A percentile compares a stretch with the other conserved stretches of the same genome.
These are phyloP conservation scores for Phrynocephalus vlangalii DNA, from an alignment of 2,797 vertebrate genomes.

Conservation along the genomic window DNA sequence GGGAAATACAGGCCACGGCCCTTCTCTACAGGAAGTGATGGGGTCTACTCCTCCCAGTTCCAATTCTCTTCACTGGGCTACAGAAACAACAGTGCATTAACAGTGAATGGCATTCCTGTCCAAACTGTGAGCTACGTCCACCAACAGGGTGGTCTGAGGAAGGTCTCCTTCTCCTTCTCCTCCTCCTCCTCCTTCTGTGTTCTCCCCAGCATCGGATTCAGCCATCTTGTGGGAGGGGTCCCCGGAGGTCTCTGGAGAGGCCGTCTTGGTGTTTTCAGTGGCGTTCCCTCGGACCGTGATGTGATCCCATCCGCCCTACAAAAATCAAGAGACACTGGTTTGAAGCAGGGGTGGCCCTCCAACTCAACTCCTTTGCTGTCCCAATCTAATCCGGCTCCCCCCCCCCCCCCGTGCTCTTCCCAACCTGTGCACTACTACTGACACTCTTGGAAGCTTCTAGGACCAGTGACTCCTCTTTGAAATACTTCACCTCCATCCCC, in stretches of 20 bases:
- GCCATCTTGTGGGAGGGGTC: neutral
- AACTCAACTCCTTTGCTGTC: too few species aligned
- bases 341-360: neutral
- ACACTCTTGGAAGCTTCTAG: too few species aligned
- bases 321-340: neutral
- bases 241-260: constrained; percentile 45
- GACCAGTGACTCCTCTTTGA: too few species aligned
- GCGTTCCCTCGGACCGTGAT: constrained; percentile 90
- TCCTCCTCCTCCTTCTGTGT: constrained; percentile 53
- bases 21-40: fast-evolving
- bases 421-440: too few species aligned
- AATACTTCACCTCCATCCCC: too few species aligned
- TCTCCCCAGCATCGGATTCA: constrained; percentile 46
- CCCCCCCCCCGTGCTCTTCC: too few species aligned
- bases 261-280: constrained; percentile 74
- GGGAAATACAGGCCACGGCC: neutral
- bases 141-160: constrained; percentile 48
- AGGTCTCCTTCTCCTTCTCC: constrained; percentile 9
- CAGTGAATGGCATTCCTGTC: constrained; percentile 73
- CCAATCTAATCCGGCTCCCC: too few species aligned
- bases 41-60: neutral
- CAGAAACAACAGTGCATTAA: constrained; percentile 36
- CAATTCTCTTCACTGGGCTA: neutral
- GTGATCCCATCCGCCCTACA: constrained; percentile 96
- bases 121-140: constrained; percentile 68